These are phyloP conservation scores for Luscinia megarhynchos DNA, from an alignment of 2,797 vertebrate genomes.

Conservation along the genomic window DNA sequence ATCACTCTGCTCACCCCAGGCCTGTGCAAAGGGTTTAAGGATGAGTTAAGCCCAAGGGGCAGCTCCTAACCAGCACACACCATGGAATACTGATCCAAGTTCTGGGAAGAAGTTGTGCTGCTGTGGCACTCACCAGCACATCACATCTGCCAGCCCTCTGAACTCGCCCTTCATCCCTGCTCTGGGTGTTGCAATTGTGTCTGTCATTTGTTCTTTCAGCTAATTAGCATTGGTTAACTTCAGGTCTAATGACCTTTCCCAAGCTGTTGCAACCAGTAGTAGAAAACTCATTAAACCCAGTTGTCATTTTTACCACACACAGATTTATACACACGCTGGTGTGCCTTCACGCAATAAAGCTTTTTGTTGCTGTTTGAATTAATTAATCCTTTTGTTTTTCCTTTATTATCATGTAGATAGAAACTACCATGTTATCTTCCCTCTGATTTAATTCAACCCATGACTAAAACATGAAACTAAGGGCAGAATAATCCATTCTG, in stretches of 20 bases:
- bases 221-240: background rate
- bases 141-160: background rate
- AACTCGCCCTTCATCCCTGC: background rate
- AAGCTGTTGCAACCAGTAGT: background rate
- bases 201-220: background rate
- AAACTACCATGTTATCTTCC: background rate
- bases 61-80: background rate
- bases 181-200: background rate
- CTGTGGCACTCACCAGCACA: background rate
- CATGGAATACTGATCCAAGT: background rate
- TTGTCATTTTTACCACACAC: background rate
- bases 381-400: background rate
- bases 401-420: background rate
- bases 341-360: background rate
- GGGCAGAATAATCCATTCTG: background rate
- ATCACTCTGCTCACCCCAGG: background rate
- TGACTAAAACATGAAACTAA: background rate
- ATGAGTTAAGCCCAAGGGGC: background rate
- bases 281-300: background rate
- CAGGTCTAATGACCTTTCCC: background rate
- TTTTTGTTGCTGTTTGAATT: background rate
- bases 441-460: background rate
- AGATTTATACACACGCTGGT: background rate
- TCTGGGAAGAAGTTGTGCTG: background rate
- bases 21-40: background rate